Conservation (phyloP, 2,888 invertebrate species). For the Monochamus alternatus region DNA sequence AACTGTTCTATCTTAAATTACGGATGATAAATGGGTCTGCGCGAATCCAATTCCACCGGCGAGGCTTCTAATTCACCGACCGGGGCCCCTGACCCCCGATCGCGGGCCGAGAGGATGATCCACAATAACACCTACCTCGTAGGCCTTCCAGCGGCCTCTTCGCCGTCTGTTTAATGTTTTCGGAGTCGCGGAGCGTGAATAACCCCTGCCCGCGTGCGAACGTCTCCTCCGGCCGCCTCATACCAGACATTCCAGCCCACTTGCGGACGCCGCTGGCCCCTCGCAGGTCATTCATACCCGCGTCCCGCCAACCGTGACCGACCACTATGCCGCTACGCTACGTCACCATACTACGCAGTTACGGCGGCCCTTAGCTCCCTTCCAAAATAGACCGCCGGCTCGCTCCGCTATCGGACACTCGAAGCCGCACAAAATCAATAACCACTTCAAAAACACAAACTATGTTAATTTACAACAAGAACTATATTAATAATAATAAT, state of each 20-base stretch:
- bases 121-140: neutral
- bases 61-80: too few species aligned
- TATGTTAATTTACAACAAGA: too few species aligned
- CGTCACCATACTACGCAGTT: constrained; percentile 38
- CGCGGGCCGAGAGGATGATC: too few species aligned
- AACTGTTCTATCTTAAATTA: too few species aligned
- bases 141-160: neutral
- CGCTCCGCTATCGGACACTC: neutral
- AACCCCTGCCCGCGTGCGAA: neutral
- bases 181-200: neutral
- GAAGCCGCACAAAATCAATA: neutral
- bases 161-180: neutral
- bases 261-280: constrained; percentile 25
- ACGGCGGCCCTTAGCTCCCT: constrained; percentile 22
- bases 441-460: too few species aligned
- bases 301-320: constrained; percentile 36
- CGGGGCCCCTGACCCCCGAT: too few species aligned
- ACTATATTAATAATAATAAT: too few species aligned
- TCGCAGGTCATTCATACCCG: constrained; percentile 37
- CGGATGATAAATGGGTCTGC: too few species aligned
- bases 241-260: constrained; percentile 12
- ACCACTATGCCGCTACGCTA: constrained; percentile 32
- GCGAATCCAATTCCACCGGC: too few species aligned
- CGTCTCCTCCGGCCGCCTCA: constrained; percentile 1
- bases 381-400: neutral